Evolutionary conservation across 1,140 invertebrate genomes (phyloP), one percentile per base, ranked within the genome.

Genomic region (Globodera rostochiensis): DNA sequence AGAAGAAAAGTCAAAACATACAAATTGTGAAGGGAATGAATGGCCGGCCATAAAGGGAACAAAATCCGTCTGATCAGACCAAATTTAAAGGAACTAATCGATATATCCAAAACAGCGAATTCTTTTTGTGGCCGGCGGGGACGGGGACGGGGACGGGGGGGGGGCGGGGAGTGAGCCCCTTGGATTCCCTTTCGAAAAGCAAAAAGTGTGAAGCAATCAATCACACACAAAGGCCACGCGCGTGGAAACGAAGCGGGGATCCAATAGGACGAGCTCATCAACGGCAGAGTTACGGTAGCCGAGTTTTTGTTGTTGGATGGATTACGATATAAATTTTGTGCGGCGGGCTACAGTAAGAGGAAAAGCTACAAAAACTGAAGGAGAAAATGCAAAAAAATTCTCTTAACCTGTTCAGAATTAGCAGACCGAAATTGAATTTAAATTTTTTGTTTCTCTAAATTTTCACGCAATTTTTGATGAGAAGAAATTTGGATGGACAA

Each of bases 131-230:
- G 50, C 50, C 25, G 25, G 25, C 25, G 25, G 25, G 25, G 25
- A 36, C 25, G 25, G 25, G 25, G 25, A 2, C 0, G 25, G 2
- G 25, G 25, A 2, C 25, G 69, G 6, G 25, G 19, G 66, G 19
- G 66, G 19, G 67, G 19, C 9, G 15, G 36, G 15, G n/a, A 69
- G 46, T 15, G 69, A 47, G 69, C 25, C 46, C 36, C 25, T 13
- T 71, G 69, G 69, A 71, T 71, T 71, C 69, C 69, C 69, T 45
- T 71, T 71, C 69, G 69, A 71, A 21, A 45, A 36, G 36, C 9
- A 69, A 25, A 6, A 71, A 71, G 36, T 64, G 57, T 64, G 57
- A 64, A 64, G 57, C 57, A 64, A 64, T 19, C 57, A 64, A 19
- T 64, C 57, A 64, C 57, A 64, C 57, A 64, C 57, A 64, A 64